Evolutionary conservation across 2,113 vertebrate genomes (phyloP).

Genomic region (Tragulus kanchil): DNA sequence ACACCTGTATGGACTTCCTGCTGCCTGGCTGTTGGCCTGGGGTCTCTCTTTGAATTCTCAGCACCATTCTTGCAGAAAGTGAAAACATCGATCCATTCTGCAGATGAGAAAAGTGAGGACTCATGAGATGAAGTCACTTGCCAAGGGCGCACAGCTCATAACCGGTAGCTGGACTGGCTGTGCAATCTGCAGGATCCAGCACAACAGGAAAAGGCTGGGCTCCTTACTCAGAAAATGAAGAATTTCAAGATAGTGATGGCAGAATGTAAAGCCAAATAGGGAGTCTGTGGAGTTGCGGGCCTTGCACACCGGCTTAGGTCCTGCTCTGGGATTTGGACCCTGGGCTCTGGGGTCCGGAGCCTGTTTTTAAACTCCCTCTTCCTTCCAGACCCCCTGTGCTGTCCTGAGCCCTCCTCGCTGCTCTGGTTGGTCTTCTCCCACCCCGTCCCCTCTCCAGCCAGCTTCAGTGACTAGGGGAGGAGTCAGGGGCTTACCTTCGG

Average conservation of each 20-base stretch:
- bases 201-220: not conserved
- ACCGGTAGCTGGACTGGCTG: no score
- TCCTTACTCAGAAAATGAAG: not conserved
- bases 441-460: not conserved
- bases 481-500: not conserved
- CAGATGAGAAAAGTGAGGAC: not conserved
- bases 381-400: not conserved
- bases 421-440: not conserved
- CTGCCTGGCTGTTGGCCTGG: not conserved
- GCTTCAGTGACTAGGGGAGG: not conserved
- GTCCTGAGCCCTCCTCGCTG: not conserved
- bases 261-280: not conserved
- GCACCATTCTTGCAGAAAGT: not conserved
- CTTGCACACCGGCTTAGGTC: accelerated
- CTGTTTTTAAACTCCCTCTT: not conserved
- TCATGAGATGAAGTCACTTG: not conserved
- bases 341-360: not conserved
- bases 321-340: not conserved
- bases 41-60: not conserved
- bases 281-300: accelerated
- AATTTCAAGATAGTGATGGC: not conserved
- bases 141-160: not conserved
- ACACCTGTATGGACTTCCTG: accelerated
- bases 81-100: not conserved
- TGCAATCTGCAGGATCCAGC: not conserved